phyloP scores from a whole-genome alignment of 2,888 invertebrate species.

The Rhaphigaster nebulosa region DNA sequence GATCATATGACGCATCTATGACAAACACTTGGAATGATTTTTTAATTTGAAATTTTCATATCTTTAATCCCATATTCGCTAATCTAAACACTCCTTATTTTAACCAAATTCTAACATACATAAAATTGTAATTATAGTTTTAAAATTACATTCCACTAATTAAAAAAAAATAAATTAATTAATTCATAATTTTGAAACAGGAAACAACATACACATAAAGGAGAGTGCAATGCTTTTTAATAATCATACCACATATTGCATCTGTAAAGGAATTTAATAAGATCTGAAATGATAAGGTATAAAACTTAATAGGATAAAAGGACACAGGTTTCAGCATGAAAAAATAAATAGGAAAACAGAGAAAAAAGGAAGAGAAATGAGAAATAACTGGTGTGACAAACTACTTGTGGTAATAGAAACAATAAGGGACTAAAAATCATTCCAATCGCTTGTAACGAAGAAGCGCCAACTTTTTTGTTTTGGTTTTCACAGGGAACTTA shows the following conservation, averaged over 20 bases:
- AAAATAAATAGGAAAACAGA: constrained; percentile 13
- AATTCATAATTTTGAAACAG: constrained; percentile 1
- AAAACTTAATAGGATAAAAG: neutral
- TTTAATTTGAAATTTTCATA: neutral
- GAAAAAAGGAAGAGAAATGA: constrained; percentile 18
- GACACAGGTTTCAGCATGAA: constrained; percentile 21
- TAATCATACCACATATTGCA: constrained; percentile 38
- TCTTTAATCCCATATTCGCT: neutral
- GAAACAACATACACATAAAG: constrained; percentile 12
- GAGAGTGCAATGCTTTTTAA: constrained; percentile 34
- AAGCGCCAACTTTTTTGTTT: constrained; percentile 55
- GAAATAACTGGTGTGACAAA: constrained; percentile 41
- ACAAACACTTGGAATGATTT: constrained; percentile 64
- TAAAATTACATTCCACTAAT: neutral
- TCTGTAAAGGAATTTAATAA: neutral
- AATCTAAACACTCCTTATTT: constrained; percentile 1
- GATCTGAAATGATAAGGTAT: neutral
- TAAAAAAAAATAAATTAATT: neutral
- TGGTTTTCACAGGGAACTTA: constrained; percentile 74
- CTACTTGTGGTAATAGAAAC: constrained; percentile 52
- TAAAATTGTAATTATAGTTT: neutral
- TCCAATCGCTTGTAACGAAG: constrained; percentile 63
- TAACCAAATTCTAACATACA: neutral
- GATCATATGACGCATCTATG: constrained; percentile 61
- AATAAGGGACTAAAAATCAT: constrained; percentile 59